Base-by-base conservation (phyloP, 2,797 vertebrate species). In the Pseudomugil tenellus region DNA sequence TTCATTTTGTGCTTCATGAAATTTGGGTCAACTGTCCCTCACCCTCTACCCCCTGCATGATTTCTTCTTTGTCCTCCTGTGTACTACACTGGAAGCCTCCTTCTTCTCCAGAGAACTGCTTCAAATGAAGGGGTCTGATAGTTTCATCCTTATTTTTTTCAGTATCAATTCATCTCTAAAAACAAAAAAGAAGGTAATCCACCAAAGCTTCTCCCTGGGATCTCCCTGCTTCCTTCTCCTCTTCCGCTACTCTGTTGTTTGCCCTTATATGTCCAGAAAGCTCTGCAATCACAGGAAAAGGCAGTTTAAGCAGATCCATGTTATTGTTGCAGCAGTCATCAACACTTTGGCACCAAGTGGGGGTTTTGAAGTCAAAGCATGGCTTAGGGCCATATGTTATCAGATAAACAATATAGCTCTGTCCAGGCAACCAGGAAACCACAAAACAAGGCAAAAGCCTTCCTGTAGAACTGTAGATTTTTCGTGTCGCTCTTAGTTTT, bases 231-330 rank as follows among this genome's bases (percentile, higher is more conserved):
- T 86, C 85, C 78, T 78, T 77, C 74, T 52, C 63, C 59, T 63
- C 48, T 69, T 77, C 79, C 39, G 72, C 63, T 39, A 63, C 56
- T 63, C 63, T 53, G 43, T 57, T 23, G 53, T 84, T 83, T 93
- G 88, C 67, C 94, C 92, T 88, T 94, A 94, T 94, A 94, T 92
- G 93, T 93, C 85, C 91, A 91, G 51, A 79, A 43, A 19, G 59
- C 78, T 74, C 77, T 59, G 72, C 76, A 66, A 56, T 66, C 63
- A 63, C 90, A 93, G 93, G 91, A 93, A 93, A 81, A 81, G 74
- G 80, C 80, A 28, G 76, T 87, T 90, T 72, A 74, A 76, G 77
- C 75, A 69, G 78, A 89, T 83, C 83, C 78, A 74, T 81, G 77
- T 87, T 87, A 77, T 91, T 92, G 87, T 90, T 87, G 37, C 29